Conservation (phyloP, 2,113 vertebrate species). For the Danionella cerebrum region DNA sequence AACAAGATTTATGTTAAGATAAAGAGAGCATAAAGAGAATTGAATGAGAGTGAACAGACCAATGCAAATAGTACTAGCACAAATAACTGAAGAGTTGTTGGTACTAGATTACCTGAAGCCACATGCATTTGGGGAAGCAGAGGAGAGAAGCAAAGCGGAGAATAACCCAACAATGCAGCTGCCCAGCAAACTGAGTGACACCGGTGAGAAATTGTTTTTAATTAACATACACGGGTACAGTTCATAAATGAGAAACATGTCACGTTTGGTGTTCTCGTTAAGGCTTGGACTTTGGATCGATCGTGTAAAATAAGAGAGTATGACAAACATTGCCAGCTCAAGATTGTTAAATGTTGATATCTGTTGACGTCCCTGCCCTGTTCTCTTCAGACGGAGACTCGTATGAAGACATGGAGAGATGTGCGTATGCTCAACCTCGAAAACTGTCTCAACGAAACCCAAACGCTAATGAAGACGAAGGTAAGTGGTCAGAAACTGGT, state of each 20-base stretch:
- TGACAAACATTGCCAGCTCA: too few relatives aligned
- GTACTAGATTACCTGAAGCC: conserved; percentile 29
- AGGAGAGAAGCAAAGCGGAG: neutral
- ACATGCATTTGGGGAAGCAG: neutral
- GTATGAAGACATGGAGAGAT: conserved; percentile 38
- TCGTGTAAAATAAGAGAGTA: too few relatives aligned
- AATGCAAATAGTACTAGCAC: too few relatives aligned
- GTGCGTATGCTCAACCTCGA: conserved; percentile 19
- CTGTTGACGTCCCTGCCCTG: neutral
- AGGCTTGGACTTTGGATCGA: too few relatives aligned
- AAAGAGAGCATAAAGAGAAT: too few relatives aligned
- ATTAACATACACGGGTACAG: too few relatives aligned
- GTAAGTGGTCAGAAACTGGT: neutral
- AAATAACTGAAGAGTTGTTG: neutral
- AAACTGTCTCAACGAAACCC: neutral
- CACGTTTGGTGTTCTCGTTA: too few relatives aligned
- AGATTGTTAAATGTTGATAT: too few relatives aligned
- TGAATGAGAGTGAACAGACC: too few relatives aligned
- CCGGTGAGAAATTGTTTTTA: conserved; percentile 21
- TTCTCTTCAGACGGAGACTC: conserved; percentile 36
- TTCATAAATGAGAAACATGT: too few relatives aligned
- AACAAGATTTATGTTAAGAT: too few relatives aligned
- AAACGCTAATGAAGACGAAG: conserved; percentile 4
- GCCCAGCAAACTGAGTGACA: neutral
- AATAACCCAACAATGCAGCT: neutral